phyloP scores from a whole-genome alignment of 23 tunicate genomes.

The Ciona savignyi region DNA sequence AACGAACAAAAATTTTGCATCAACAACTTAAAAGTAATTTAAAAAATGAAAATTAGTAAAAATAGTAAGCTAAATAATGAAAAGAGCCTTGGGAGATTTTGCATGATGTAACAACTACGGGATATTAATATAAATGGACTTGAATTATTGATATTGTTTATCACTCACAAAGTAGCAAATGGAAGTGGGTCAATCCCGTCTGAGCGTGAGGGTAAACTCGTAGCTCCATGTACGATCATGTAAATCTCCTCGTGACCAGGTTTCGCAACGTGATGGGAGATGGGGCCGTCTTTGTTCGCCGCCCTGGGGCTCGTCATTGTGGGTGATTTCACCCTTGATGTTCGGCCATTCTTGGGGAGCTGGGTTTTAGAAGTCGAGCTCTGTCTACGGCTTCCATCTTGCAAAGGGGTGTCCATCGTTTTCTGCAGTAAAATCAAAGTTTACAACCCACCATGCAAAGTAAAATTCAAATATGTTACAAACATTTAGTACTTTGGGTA shows the following conservation, averaged over 20 bases:
- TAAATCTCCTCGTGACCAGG: slow-evolving; percentile 66
- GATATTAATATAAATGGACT: too few relatives aligned
- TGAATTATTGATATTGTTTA: too few relatives aligned
- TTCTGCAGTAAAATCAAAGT: slow-evolving; percentile 26
- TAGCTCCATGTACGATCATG: slow-evolving; percentile 82
- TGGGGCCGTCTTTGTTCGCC: not conserved
- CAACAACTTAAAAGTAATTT: too few relatives aligned
- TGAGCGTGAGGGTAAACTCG: slow-evolving; percentile 76
- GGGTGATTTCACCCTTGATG: slow-evolving; percentile 3
- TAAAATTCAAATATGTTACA: too few relatives aligned
- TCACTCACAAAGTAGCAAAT: slow-evolving; percentile 73
- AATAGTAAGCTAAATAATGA: too few relatives aligned
- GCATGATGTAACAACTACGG: too few relatives aligned
- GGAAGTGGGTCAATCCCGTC: slow-evolving; percentile 91
- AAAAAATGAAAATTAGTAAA: too few relatives aligned
- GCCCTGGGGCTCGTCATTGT: slow-evolving; percentile 50
- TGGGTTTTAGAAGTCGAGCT: not conserved
- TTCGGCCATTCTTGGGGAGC: not conserved
- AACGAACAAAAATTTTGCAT: too few relatives aligned
- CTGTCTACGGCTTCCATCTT: not conserved
- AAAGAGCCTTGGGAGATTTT: too few relatives aligned
- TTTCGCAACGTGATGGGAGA: slow-evolving; percentile 41
- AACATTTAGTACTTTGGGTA: too few relatives aligned
- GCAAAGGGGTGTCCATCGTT: slow-evolving; percentile 59
- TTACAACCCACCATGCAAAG: not conserved